A percentile compares a stretch with the other conserved stretches of the same genome.
phyloP scores from a whole-genome alignment of 2,888 invertebrate species.

The Syrista parreyssii region DNA sequence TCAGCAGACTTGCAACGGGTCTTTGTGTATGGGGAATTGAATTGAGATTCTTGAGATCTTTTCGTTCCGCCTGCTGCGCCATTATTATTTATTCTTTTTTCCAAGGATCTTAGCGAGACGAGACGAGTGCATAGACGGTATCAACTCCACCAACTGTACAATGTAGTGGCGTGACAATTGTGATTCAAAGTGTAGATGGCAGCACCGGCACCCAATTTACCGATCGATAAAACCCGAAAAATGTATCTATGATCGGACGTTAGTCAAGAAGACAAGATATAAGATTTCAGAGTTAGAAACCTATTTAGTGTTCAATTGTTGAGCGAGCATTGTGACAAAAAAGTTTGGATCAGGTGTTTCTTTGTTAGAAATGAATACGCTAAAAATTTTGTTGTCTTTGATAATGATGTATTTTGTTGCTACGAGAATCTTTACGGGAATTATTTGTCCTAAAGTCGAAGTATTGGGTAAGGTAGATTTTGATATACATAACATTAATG shows the following conservation, averaged over 20 bases:
- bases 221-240: slow-evolving; percentile 17
- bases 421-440: neutral
- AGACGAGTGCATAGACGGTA: too few relatives aligned
- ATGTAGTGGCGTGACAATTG: neutral
- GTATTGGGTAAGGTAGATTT: neutral
- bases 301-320: neutral
- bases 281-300: neutral
- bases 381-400: neutral
- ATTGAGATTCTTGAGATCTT: neutral
- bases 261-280: neutral
- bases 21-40: neutral
- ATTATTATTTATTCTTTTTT: neutral
- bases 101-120: too few relatives aligned
- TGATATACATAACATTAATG: neutral
- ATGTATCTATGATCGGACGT: neutral
- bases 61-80: neutral
- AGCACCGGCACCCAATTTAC: slow-evolving; percentile 4
- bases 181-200: neutral
- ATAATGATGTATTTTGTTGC: neutral
- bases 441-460: neutral
- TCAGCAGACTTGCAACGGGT: neutral
- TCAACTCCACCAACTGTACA: too few relatives aligned
- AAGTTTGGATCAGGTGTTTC: too few relatives aligned
- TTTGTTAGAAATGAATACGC: neutral
- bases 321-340: neutral